Conservation (phyloP, 2,113 vertebrate species). For the Isichthys henryi region DNA sequence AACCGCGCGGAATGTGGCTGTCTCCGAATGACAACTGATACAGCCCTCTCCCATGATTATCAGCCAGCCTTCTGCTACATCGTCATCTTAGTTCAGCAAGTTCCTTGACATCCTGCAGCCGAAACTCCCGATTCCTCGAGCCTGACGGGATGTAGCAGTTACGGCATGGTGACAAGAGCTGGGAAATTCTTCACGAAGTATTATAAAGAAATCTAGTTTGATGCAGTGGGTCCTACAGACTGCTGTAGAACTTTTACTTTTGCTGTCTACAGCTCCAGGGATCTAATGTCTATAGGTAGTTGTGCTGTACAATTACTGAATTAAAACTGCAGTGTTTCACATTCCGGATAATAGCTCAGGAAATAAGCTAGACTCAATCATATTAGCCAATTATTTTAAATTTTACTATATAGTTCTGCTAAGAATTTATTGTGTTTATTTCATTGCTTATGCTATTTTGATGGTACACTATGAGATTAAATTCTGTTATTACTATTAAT, state of each 20-base stretch:
- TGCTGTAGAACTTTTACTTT: not conserved
- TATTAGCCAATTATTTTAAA: not conserved
- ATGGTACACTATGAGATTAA: not conserved
- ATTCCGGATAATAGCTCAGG: not conserved
- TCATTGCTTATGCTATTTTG: not conserved
- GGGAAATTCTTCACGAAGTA: not conserved
- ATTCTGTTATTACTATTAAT: not conserved
- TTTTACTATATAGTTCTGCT: not conserved
- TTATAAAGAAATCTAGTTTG: not conserved
- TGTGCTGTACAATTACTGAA: not conserved
- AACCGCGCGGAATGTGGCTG: not conserved
- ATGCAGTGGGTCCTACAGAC: not conserved
- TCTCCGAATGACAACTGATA: not conserved
- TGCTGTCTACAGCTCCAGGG: not conserved
- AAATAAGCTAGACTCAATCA: not conserved
- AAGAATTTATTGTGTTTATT: not conserved
- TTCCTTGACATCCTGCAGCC: not conserved
- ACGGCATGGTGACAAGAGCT: not conserved
- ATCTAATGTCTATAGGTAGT: not conserved
- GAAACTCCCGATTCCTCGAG: not conserved
- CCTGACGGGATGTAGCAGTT: not conserved
- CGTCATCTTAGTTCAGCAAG: not conserved
- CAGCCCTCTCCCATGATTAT: not conserved
- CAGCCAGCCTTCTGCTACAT: not conserved
- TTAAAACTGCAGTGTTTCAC: not conserved